phyloP scores from a whole-genome alignment of 2,113 vertebrate species.

The Clupea harengus region DNA sequence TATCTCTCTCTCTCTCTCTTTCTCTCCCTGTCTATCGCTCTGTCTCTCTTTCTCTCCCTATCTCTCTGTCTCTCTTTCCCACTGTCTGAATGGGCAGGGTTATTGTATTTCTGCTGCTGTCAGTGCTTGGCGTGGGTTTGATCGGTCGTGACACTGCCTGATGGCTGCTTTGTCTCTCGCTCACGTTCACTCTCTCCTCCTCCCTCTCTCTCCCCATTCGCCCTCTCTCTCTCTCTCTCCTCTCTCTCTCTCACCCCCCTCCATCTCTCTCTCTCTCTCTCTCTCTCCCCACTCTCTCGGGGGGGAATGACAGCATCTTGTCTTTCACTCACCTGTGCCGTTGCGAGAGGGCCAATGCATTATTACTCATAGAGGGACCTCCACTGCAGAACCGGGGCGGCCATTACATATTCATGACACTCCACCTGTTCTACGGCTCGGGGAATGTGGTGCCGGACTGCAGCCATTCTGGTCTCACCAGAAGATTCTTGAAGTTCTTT shows the following conservation, averaged over 20 bases:
- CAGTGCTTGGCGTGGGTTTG: background rate
- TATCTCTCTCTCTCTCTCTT: background rate
- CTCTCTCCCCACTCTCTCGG: background rate
- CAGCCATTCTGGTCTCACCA: background rate
- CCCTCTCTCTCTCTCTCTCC: background rate
- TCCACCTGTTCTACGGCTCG: background rate
- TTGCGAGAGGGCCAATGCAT: slow-evolving; percentile 36
- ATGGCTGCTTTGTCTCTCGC: background rate
- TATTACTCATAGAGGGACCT: slow-evolving; percentile 32
- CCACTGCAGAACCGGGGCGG: background rate
- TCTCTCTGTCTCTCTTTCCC: background rate
- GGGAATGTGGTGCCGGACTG: background rate
- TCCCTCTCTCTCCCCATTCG: background rate
- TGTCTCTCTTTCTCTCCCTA: background rate
- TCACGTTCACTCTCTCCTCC: background rate
- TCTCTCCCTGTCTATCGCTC: background rate
- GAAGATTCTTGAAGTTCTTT: background rate
- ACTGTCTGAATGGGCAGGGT: background rate
- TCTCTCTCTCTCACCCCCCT: background rate
- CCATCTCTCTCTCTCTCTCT: background rate
- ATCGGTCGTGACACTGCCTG: background rate
- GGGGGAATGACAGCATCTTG: slow-evolving; percentile 23
- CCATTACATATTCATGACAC: slow-evolving; percentile 16
- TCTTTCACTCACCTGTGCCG: slow-evolving; percentile 36
- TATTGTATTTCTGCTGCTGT: slow-evolving; percentile 8